Evolutionary conservation across 2,888 invertebrate genomes (phyloP).

Genomic region (Zeuzera pyrina): DNA sequence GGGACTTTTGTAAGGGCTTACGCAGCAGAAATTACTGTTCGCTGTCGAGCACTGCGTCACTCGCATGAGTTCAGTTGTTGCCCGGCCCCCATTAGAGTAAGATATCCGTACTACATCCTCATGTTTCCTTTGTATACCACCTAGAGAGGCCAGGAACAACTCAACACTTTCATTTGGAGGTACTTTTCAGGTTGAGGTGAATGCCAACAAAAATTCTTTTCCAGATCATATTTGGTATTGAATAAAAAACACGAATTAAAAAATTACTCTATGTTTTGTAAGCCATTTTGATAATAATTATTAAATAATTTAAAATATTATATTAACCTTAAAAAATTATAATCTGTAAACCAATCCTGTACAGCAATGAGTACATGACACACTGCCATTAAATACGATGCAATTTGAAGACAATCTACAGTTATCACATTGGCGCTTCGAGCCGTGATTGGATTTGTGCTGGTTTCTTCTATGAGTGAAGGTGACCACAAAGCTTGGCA

Average conservation of each 20-base stretch:
- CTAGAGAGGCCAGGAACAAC: too few species aligned
- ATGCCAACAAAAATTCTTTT: too few species aligned
- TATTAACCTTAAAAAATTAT: slow-evolving; percentile 81
- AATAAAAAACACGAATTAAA: neutral
- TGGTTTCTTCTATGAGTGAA: slow-evolving; percentile 78
- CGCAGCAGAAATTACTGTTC: too few species aligned
- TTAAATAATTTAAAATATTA: neutral
- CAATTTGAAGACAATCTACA: slow-evolving; percentile 83
- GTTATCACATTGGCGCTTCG: slow-evolving; percentile 71
- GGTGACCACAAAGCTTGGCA: slow-evolving; percentile 87
- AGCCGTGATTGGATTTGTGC: slow-evolving; percentile 61
- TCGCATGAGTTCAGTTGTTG: too few species aligned
- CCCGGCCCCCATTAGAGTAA: too few species aligned
- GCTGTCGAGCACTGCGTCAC: too few species aligned
- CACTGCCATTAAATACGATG: slow-evolving; percentile 88
- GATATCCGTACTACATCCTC: too few species aligned
- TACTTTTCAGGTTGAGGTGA: too few species aligned
- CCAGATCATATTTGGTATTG: too few species aligned
- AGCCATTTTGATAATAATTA: neutral
- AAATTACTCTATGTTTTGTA: neutral
- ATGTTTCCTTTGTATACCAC: too few species aligned
- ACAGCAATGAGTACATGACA: slow-evolving; percentile 92
- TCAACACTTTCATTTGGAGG: too few species aligned
- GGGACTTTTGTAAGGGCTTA: too few species aligned
- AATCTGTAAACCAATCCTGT: slow-evolving; percentile 91